Evolutionary conservation across 2,113 vertebrate genomes (phyloP).

Genomic region (Oenanthe melanoleuca): DNA sequence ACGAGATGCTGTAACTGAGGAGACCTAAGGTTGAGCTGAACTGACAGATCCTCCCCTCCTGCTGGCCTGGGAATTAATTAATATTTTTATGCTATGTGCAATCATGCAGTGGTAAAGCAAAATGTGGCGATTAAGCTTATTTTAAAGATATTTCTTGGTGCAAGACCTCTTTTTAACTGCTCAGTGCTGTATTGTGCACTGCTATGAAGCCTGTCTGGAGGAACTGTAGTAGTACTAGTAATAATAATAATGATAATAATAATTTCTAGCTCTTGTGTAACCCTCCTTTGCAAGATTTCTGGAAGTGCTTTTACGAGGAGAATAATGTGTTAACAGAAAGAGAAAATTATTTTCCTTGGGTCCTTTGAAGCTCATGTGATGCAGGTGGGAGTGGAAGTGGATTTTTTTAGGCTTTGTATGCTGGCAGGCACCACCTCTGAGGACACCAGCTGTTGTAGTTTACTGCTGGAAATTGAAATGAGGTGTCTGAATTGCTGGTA

Average conservation of each 20-base stretch:
- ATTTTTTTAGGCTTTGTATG: background rate
- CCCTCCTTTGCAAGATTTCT: background rate
- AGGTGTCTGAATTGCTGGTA: background rate
- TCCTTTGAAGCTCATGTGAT: background rate
- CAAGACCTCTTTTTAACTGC: background rate
- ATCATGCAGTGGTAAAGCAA: background rate
- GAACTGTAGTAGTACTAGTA: background rate
- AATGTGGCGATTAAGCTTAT: background rate
- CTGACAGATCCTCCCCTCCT: background rate
- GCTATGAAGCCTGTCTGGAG: background rate
- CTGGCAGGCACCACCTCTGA: background rate
- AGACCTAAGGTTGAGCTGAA: conserved; percentile 17
- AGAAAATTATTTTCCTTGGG: background rate
- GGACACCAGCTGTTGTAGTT: background rate
- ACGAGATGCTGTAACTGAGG: background rate
- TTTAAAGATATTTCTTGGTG: background rate
- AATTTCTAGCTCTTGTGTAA: background rate
- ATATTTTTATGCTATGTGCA: background rate
- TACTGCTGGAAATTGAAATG: background rate
- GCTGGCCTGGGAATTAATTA: conserved; percentile 19
- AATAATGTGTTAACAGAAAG: background rate
- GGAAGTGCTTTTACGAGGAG: background rate
- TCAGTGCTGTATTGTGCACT: background rate
- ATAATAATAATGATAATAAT: background rate
- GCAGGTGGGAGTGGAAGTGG: background rate